These are phyloP conservation scores for Zosterops japonicus DNA, from an alignment of 2,113 vertebrate species.

Conservation along the genomic window DNA sequence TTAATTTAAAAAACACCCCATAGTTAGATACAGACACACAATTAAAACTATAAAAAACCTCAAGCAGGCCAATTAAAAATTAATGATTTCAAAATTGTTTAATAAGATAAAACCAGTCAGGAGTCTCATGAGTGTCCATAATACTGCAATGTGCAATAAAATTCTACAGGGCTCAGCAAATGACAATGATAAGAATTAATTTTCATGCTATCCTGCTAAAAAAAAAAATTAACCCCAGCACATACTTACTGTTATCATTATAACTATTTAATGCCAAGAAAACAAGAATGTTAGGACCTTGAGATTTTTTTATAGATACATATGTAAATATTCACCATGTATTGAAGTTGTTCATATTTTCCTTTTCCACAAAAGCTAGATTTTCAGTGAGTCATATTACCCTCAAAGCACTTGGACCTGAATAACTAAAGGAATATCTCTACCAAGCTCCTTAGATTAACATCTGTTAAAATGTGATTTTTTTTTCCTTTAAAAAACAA, in stretches of 20 bases:
- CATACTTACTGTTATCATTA: constrained; percentile 21
- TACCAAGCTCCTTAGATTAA: background rate
- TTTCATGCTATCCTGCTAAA: constrained; percentile 42
- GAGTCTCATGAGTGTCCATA: constrained; percentile 75
- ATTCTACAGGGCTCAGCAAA: constrained; percentile 71
- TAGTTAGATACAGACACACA: constrained; percentile 47
- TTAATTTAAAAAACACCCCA: constrained; percentile 27
- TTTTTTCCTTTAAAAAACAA: background rate
- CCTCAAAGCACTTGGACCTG: background rate
- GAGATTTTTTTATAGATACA: background rate
- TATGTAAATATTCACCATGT: background rate
- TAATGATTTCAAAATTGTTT: constrained; percentile 85
- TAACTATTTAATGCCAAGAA: constrained; percentile 12
- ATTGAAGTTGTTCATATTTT: background rate
- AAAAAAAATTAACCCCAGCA: constrained; percentile 34
- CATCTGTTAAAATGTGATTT: background rate
- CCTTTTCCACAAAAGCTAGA: background rate
- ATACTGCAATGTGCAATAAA: constrained; percentile 70
- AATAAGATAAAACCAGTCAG: constrained; percentile 80
- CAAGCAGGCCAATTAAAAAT: constrained; percentile 79
- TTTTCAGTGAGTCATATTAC: background rate
- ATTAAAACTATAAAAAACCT: constrained; percentile 79
- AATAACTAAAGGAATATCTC: background rate
- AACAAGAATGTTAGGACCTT: background rate
- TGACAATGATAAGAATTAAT: constrained; percentile 62